Conservation (phyloP, 2,797 vertebrate genomes). For the Antennarius maculatus region DNA sequence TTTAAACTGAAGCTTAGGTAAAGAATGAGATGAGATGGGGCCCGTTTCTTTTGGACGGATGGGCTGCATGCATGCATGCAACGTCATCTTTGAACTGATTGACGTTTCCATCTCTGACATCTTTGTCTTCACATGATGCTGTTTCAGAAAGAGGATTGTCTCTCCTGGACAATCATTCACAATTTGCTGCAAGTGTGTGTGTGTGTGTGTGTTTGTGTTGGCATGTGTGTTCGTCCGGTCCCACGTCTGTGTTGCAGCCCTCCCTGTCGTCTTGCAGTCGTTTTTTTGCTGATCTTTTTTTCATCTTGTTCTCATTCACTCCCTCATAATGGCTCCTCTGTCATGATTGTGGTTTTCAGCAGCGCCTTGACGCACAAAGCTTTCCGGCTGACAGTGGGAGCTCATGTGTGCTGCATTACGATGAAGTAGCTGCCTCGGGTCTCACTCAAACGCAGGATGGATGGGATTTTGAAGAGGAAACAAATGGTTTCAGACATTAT, state of each 20-base stretch:
- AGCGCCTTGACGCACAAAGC: conserved; percentile 58
- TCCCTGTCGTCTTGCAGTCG: conserved; percentile 38
- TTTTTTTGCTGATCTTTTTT: conserved; percentile 43
- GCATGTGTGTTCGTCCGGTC: conserved; percentile 35
- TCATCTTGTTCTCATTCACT: conserved; percentile 57
- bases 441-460: conserved; percentile 20
- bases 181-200: conserved; percentile 45
- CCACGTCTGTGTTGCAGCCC: conserved; percentile 31
- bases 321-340: conserved; percentile 67
- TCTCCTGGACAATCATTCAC: conserved; percentile 49
- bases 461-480: conserved; percentile 5
- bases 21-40: conserved; percentile 5
- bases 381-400: conserved; percentile 59
- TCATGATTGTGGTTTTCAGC: conserved; percentile 72
- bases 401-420: conserved; percentile 69
- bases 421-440: conserved; percentile 55
- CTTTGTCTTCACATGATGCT: conserved; percentile 52
- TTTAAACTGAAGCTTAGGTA: conserved; percentile 12
- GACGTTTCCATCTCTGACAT: conserved; percentile 62
- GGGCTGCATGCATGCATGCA: conserved; percentile 31
- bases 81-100: conserved; percentile 55
- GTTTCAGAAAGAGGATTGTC: conserved; percentile 23
- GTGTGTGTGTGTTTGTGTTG: conserved; percentile 23
- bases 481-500: neutral
- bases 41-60: conserved; percentile 24